These are phyloP conservation scores for Sisor rabdophorus DNA, from an alignment of 2,113 vertebrate genomes.

Conservation along the genomic window DNA sequence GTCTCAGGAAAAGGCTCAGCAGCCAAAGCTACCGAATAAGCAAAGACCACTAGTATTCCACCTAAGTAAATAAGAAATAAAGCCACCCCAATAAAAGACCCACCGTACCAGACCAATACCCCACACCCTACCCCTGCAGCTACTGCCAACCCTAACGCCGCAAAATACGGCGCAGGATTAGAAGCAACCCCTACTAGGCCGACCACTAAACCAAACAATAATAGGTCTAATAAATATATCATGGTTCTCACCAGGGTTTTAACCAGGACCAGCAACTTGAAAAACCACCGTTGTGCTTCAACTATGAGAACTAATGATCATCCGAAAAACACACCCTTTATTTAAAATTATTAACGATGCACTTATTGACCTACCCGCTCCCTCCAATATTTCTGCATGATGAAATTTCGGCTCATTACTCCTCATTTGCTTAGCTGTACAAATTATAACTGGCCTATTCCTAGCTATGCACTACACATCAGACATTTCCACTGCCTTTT, in stretches of 20 bases:
- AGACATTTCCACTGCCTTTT: slow-evolving; percentile 36
- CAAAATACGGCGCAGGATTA: slow-evolving; percentile 46
- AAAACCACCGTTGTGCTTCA: slow-evolving; percentile 54
- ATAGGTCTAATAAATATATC: slow-evolving; percentile 28
- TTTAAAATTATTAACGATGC: slow-evolving; percentile 21
- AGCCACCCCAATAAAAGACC: slow-evolving; percentile 33
- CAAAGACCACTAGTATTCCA: slow-evolving; percentile 47
- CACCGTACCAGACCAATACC: background rate
- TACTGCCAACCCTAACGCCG: slow-evolving; percentile 26
- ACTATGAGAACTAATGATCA: slow-evolving; percentile 41
- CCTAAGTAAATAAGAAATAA: slow-evolving; percentile 53
- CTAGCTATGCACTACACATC: slow-evolving; percentile 49
- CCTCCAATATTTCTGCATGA: slow-evolving; percentile 46
- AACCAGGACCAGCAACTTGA: slow-evolving; percentile 51
- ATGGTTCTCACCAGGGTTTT: slow-evolving; percentile 43
- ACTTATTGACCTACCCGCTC: slow-evolving; percentile 16
- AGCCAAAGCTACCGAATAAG: slow-evolving; percentile 37
- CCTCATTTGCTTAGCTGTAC: background rate
- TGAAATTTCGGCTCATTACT: slow-evolving; percentile 55
- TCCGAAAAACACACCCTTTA: slow-evolving; percentile 40
- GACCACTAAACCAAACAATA: slow-evolving; percentile 31
- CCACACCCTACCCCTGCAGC: slow-evolving; percentile 10
- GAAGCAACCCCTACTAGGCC: slow-evolving; percentile 29
- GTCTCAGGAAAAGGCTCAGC: slow-evolving; percentile 39
- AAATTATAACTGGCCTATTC: slow-evolving; percentile 41